Evolutionary conservation across 1,140 invertebrate genomes (phyloP).

Genomic region (Pemphigus obesinymphae): DNA sequence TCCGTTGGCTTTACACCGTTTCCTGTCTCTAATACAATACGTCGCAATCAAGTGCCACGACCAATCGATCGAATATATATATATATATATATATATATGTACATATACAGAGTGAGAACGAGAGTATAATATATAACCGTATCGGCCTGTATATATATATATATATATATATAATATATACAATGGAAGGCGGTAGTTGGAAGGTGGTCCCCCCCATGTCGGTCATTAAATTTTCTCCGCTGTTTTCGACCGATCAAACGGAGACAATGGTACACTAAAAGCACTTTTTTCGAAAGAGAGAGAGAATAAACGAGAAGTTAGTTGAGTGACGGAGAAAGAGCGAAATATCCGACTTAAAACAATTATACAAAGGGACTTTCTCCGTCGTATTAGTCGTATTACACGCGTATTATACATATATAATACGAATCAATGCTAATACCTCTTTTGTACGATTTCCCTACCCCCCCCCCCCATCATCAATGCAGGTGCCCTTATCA

Average conservation of each 20-base stretch:
- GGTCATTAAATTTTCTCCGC: conserved; percentile 32
- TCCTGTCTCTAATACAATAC: conserved; percentile 27
- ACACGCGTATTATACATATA: no score
- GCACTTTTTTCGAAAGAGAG: conserved; percentile 5
- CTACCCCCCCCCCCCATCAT: background rate
- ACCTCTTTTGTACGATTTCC: conserved; percentile 17
- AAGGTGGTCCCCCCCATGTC: background rate
- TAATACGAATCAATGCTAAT: conserved; percentile 3
- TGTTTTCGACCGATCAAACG: background rate
- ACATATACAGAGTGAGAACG: background rate
- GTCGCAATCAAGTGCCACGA: conserved; percentile 8
- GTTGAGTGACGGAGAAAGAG: no score
- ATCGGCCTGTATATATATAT: no score
- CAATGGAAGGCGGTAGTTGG: background rate
- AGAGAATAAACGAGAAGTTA: background rate
- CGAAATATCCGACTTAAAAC: conserved; percentile 22
- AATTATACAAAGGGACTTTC: conserved; percentile 39
- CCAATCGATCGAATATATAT: background rate
- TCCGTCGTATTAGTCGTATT: background rate
- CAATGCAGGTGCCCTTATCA: background rate
- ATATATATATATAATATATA: background rate
- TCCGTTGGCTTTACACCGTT: background rate
- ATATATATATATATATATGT: background rate
- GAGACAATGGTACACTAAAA: conserved; percentile 37
- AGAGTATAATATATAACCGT: background rate